phyloP scores from a whole-genome alignment of 2,113 vertebrate genomes.

The Ammodramus savannarum region DNA sequence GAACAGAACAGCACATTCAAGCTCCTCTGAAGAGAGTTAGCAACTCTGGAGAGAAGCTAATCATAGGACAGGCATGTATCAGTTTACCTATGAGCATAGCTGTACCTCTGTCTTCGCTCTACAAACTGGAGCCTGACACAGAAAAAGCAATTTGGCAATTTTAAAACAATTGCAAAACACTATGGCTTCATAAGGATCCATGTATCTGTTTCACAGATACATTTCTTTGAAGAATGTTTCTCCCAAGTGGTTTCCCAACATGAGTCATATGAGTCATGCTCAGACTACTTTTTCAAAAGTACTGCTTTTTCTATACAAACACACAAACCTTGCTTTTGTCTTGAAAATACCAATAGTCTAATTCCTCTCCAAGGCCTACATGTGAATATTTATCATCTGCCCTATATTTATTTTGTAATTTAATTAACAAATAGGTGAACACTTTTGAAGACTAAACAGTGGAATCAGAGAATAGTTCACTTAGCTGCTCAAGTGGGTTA shows the following conservation, averaged over 20 bases:
- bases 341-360: background rate
- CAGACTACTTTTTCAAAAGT: background rate
- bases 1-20: background rate
- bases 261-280: background rate
- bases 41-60: background rate
- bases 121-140: background rate
- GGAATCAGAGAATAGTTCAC: conserved; percentile 12
- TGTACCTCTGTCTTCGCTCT: background rate
- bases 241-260: background rate
- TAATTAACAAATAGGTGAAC: conserved; percentile 25
- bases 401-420: conserved; percentile 18
- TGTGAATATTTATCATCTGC: background rate
- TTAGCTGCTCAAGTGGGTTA: conserved; percentile 43
- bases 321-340: background rate
- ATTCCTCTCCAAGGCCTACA: background rate
- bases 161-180: background rate
- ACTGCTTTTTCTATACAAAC: background rate
- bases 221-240: background rate
- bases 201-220: background rate
- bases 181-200: background rate
- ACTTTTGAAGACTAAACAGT: background rate
- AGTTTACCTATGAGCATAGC: background rate
- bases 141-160: background rate
- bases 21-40: background rate
- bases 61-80: background rate